Conservation (phyloP, 2,113 vertebrate species). For the Okapia johnstoni region DNA sequence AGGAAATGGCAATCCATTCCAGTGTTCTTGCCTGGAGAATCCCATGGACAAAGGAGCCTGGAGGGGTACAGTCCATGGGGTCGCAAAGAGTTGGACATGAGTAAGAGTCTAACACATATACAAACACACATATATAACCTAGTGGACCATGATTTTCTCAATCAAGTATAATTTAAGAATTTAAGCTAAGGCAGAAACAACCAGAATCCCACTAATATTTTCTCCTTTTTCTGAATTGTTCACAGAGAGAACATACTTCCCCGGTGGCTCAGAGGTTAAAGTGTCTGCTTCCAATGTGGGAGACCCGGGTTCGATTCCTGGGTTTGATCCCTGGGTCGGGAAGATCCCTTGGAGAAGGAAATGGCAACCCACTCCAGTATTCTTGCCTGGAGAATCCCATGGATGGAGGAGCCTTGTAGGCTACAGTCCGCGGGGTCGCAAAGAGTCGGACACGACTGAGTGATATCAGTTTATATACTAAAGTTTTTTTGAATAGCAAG, state of each 20-base stretch:
- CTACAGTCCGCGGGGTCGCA: too few species aligned
- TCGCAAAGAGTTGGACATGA: not conserved
- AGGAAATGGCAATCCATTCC: not conserved
- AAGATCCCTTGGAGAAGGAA: too few species aligned
- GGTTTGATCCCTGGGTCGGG: too few species aligned
- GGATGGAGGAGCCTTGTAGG: too few species aligned
- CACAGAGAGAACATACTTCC: not conserved
- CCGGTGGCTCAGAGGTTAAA: too few species aligned
- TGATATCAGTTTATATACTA: not conserved
- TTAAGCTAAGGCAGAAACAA: not conserved
- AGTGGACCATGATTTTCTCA: not conserved
- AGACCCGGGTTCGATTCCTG: too few species aligned
- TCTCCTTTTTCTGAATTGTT: not conserved
- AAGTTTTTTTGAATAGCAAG: not conserved
- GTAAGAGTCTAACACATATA: not conserved
- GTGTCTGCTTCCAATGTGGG: too few species aligned
- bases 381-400: too few species aligned
- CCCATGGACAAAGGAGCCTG: not conserved
- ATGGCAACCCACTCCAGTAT: too few species aligned
- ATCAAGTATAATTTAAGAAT: not conserved
- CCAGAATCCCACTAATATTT: not conserved
- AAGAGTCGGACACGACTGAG: too few species aligned
- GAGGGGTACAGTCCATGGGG: not conserved
- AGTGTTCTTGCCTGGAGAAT: not conserved
- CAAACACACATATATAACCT: not conserved